A percentile compares a stretch with the other conserved stretches of the same genome.
Conservation (phyloP, 2,113 vertebrate species). For the Galbula dea region DNA sequence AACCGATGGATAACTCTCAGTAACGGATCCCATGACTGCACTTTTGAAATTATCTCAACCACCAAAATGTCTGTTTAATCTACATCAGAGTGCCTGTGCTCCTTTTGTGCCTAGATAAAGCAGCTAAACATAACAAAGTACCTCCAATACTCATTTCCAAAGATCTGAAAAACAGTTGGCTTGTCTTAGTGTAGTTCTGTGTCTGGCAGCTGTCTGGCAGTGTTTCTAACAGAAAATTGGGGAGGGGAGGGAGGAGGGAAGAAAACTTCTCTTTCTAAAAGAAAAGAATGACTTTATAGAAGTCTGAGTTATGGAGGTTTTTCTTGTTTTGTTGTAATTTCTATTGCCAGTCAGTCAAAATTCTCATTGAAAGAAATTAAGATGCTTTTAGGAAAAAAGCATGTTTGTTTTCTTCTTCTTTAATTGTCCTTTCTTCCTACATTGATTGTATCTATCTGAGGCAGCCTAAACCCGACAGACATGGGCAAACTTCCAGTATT, state of each 20-base stretch:
- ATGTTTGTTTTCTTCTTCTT: neutral
- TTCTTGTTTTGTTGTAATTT: neutral
- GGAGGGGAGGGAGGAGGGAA: no score
- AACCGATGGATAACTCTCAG: conserved; percentile 32
- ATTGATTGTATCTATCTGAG: neutral
- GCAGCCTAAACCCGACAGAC: neutral
- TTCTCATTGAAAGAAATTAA: neutral
- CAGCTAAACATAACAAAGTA: conserved; percentile 45
- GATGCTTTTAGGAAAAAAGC: neutral
- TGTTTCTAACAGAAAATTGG: neutral
- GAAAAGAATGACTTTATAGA: neutral
- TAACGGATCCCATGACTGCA: conserved; percentile 13
- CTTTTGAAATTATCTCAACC: conserved; percentile 51
- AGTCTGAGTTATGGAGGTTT: neutral
- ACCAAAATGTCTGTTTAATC: conserved; percentile 61
- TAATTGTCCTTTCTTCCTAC: neutral
- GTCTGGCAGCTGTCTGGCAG: conserved; percentile 39
- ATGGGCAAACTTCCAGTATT: neutral
- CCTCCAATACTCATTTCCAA: conserved; percentile 34
- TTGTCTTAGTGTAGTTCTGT: neutral
- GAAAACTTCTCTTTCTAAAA: neutral
- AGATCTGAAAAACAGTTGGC: conserved; percentile 16
- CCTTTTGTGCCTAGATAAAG: conserved; percentile 57
- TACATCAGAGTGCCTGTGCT: conserved; percentile 6
- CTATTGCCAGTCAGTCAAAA: neutral